phyloP scores from a whole-genome alignment of 1,140 invertebrate species.

The Brachionus asplanchnoidis region DNA sequence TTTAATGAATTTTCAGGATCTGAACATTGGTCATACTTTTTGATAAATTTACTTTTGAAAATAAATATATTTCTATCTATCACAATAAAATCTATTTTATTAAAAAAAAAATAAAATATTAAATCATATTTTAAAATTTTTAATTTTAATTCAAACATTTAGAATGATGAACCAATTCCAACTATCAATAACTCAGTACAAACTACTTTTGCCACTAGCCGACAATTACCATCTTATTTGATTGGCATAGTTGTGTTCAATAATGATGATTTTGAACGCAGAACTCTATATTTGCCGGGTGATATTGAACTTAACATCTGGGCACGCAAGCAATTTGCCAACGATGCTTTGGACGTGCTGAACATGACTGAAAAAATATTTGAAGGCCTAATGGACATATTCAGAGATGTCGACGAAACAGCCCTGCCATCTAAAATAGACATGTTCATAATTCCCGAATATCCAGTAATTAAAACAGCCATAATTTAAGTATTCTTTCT shows the following conservation, averaged over 20 bases:
- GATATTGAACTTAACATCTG: constrained; percentile 13
- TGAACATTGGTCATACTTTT: too few relatives aligned
- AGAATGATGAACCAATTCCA: not conserved
- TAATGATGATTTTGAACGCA: constrained; percentile 4
- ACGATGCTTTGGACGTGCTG: not conserved
- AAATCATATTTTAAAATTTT: not conserved
- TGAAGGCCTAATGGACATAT: constrained; percentile 27
- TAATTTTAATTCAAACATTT: not conserved
- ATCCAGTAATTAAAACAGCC: not conserved
- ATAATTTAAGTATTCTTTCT: not conserved
- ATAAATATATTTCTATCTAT: too few relatives aligned
- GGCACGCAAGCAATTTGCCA: not conserved
- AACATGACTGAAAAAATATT: constrained; percentile 28
- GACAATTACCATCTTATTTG: constrained; percentile 18
- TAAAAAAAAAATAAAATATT: not conserved
- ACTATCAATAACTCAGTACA: not conserved
- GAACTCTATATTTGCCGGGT: not conserved
- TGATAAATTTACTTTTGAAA: too few relatives aligned
- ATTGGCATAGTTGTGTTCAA: constrained; percentile 33
- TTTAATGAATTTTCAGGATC: too few relatives aligned
- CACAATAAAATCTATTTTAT: too few relatives aligned
- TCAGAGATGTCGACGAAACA: not conserved
- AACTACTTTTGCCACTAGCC: not conserved
- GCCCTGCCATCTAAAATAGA: not conserved
- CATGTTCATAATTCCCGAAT: constrained; percentile 32